Conservation (phyloP, 2,797 vertebrate species). For the Psittacula derbiana region DNA sequence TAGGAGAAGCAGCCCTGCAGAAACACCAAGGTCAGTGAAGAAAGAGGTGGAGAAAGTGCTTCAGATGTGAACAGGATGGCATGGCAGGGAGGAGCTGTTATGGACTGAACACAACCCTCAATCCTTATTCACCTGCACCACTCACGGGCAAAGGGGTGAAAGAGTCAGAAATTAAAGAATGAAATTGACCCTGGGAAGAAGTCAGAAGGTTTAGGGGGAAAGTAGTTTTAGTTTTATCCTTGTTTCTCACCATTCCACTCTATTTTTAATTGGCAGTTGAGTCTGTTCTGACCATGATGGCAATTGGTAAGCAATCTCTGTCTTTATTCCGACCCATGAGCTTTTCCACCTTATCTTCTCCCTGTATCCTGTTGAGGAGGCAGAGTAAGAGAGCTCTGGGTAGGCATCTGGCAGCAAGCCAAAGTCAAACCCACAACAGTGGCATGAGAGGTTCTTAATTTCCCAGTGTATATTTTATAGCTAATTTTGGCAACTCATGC, state of each 20-base stretch:
- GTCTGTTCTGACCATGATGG: not conserved
- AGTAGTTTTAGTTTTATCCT: not conserved
- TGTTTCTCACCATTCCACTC: not conserved
- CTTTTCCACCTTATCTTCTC: not conserved
- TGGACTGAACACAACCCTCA: not conserved
- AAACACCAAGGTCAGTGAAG: not conserved
- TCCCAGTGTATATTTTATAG: not conserved
- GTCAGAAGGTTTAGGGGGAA: not conserved
- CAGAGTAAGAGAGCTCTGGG: not conserved
- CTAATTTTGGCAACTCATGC: slow-evolving; percentile 10
- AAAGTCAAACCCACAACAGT: not conserved
- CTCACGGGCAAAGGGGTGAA: not conserved
- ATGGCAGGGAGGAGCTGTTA: not conserved
- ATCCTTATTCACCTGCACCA: rapidly evolving
- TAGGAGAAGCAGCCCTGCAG: not conserved
- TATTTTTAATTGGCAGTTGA: not conserved
- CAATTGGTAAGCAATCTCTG: not conserved
- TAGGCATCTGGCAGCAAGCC: not conserved
- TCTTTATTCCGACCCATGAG: not conserved
- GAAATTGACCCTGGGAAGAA: not conserved
- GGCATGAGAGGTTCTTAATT: not conserved
- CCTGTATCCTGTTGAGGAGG: not conserved
- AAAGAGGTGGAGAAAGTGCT: not conserved
- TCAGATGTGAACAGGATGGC: not conserved
- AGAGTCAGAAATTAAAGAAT: not conserved